Evolutionary conservation across 2,113 vertebrate species (phyloP).

Genomic region (Corythornis madagascariensis): DNA sequence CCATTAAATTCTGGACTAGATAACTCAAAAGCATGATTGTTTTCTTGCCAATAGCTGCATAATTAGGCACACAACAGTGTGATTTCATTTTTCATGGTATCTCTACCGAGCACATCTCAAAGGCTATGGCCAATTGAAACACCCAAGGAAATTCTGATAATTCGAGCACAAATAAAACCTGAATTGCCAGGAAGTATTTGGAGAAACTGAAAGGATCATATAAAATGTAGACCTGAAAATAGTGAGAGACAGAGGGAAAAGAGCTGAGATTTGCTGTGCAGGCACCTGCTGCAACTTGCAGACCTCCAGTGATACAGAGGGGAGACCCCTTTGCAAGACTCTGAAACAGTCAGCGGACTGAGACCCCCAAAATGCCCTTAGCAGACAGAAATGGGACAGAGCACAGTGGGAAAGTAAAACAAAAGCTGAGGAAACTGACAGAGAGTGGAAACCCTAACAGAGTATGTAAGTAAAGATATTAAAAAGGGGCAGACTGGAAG

Average conservation of each 20-base stretch:
- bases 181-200: background rate
- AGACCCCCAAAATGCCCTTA: background rate
- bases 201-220: background rate
- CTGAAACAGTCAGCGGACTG: background rate
- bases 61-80: background rate
- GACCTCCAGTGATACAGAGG: background rate
- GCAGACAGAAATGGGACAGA: background rate
- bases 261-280: background rate
- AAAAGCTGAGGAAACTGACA: background rate
- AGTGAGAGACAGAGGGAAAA: background rate
- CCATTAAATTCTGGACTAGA: background rate
- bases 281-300: conserved; percentile 6
- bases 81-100: background rate
- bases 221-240: background rate
- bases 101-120: background rate
- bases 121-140: background rate
- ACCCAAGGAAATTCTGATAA: background rate
- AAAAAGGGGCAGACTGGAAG: background rate
- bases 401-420: background rate
- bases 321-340: background rate
- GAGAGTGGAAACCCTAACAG: background rate
- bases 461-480: background rate
- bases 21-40: background rate
- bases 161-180: background rate
- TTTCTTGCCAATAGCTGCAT: background rate